Evolutionary conservation across 2,888 invertebrate species (phyloP).

Genomic region (Craniophora ligustri): DNA sequence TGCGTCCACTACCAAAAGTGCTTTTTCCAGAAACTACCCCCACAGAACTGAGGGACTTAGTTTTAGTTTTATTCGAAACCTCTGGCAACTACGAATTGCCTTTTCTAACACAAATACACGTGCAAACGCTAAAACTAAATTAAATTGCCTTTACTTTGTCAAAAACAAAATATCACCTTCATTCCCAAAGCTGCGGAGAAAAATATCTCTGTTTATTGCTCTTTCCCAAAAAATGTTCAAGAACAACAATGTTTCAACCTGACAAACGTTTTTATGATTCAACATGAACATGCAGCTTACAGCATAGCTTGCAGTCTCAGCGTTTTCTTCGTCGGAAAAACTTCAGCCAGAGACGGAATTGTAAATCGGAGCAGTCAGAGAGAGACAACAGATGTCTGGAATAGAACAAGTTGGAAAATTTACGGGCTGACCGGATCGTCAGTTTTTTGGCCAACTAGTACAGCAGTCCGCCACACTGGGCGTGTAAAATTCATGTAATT

Average conservation of each 20-base stretch:
- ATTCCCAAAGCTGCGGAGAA: constrained; percentile 10
- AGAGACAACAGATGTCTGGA: constrained; percentile 65
- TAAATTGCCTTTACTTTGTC: constrained; percentile 42
- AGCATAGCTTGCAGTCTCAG: constrained; percentile 44
- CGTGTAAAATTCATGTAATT: constrained; percentile 69
- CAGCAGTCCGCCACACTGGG: constrained; percentile 57
- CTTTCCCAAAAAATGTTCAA: constrained; percentile 47
- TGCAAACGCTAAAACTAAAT: constrained; percentile 38
- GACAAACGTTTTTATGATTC: constrained; percentile 49
- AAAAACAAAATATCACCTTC: constrained; percentile 19
- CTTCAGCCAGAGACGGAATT: constrained; percentile 51
- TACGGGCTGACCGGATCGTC: constrained; percentile 62
- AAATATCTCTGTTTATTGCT: constrained; percentile 41
- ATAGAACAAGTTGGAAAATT: constrained; percentile 70
- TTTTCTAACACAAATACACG: constrained; percentile 50
- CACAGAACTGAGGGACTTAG: constrained; percentile 25
- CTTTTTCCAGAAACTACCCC: constrained; percentile 58
- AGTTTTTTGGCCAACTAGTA: constrained; percentile 65
- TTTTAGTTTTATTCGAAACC: constrained; percentile 38
- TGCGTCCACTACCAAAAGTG: constrained; percentile 63
- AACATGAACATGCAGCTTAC: constrained; percentile 43
- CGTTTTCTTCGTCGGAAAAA: constrained; percentile 50
- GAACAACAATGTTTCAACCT: constrained; percentile 40
- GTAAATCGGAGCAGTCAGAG: constrained; percentile 53
- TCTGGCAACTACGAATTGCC: constrained; percentile 26